Conservation (phyloP, 2,113 vertebrate species). For the Chaenocephalus aceratus region DNA sequence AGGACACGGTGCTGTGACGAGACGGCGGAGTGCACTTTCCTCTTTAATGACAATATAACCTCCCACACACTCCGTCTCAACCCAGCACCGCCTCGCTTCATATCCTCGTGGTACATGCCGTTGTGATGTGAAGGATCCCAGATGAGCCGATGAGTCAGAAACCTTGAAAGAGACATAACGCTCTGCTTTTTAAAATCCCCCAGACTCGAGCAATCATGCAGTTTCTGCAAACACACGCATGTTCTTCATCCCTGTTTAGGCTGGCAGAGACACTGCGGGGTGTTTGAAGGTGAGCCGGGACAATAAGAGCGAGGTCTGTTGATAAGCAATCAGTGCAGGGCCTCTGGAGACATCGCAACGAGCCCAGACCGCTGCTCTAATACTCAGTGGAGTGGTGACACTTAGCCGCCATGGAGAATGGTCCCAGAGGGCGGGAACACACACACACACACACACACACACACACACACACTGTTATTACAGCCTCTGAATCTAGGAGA, state of each 20-base stretch:
- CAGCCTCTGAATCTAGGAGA: conserved; percentile 11
- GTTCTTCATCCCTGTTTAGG: conserved; percentile 9
- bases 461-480: conserved; percentile 26
- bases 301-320: conserved; percentile 35
- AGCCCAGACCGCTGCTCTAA: conserved; percentile 27
- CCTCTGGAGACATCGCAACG: conserved; percentile 44
- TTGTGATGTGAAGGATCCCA: conserved; percentile 17
- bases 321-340: conserved; percentile 47
- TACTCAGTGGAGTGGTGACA: conserved; percentile 45
- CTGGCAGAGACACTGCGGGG: conserved; percentile 2
- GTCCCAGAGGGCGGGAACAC: conserved; percentile 25
- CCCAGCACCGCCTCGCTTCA: background rate
- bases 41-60: conserved; percentile 34
- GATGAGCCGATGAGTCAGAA: background rate
- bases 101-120: background rate
- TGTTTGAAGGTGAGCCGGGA: conserved; percentile 44
- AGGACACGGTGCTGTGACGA: background rate
- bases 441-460: background rate
- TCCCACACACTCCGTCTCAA: background rate
- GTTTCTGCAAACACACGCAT: background rate
- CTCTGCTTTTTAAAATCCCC: conserved; percentile 9
- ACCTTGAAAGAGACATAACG: background rate
- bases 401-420: conserved; percentile 53
- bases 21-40: conserved; percentile 45
- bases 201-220: conserved; percentile 18